These are phyloP conservation scores for Clivina fossor DNA, from an alignment of 2,888 invertebrate species.

Conservation along the genomic window DNA sequence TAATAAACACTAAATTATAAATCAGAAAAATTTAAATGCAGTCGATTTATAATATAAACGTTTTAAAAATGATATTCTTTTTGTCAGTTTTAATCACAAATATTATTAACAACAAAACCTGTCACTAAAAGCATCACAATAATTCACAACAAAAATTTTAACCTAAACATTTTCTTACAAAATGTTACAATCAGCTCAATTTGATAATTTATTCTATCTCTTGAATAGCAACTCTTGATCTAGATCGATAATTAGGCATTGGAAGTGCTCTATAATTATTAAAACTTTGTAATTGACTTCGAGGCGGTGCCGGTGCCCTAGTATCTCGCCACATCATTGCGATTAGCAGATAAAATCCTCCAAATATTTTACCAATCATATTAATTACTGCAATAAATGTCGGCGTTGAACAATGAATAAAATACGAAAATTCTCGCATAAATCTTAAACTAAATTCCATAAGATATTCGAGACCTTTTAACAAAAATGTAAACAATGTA, in stretches of 20 bases:
- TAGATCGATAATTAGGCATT: constrained; percentile 9
- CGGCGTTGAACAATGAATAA: constrained; percentile 48
- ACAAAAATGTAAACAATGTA: constrained; percentile 44
- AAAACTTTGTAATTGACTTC: neutral
- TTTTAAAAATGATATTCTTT: too few relatives aligned
- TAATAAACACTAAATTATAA: too few relatives aligned
- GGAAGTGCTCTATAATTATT: constrained; percentile 7
- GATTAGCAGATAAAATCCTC: constrained; percentile 50
- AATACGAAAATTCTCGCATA: constrained; percentile 45
- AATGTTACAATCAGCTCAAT: too few relatives aligned
- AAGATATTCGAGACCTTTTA: constrained; percentile 45
- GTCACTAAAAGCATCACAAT: too few relatives aligned
- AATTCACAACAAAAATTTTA: too few relatives aligned
- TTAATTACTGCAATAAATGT: constrained; percentile 48
- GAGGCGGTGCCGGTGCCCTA: constrained; percentile 11
- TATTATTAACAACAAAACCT: too few relatives aligned
- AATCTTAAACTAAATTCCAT: constrained; percentile 49
- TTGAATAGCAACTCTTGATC: constrained; percentile 15
- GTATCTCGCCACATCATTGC: constrained; percentile 45
- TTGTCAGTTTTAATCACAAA: too few relatives aligned
- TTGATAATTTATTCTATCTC: constrained; percentile 12
- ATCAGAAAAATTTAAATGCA: too few relatives aligned
- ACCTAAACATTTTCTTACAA: too few relatives aligned
- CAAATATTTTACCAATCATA: constrained; percentile 49
- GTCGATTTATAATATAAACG: too few relatives aligned